These are phyloP conservation scores for Cephus spinipes DNA, from an alignment of 2,888 invertebrate species.

Conservation along the genomic window DNA sequence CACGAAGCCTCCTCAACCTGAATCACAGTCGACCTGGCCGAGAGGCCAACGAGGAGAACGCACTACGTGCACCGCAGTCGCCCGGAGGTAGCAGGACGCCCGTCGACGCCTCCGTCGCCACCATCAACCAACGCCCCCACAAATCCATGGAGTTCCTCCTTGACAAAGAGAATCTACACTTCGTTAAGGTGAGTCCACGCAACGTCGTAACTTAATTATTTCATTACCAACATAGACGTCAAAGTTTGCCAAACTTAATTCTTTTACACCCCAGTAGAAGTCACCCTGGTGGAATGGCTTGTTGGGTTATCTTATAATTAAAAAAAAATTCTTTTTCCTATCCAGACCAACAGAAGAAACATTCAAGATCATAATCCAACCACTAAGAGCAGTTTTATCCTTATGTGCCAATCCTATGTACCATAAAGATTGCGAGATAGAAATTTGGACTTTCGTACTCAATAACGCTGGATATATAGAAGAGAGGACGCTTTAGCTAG, in stretches of 20 bases:
- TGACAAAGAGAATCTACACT: slow-evolving; percentile 91
- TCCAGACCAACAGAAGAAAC: no score
- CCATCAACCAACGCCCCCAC: slow-evolving; percentile 71
- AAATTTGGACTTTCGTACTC: no score
- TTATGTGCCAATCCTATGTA: no score
- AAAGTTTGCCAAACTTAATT: neutral
- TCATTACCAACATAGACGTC: neutral
- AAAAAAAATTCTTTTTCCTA: no score
- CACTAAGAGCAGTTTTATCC: no score
- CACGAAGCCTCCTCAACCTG: slow-evolving; percentile 77
- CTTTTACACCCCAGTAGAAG: neutral
- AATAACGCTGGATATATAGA: no score
- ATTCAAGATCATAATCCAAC: no score
- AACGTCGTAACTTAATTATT: no score
- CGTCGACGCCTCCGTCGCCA: slow-evolving; percentile 63
- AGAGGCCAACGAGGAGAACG: slow-evolving; percentile 57
- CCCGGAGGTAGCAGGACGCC: slow-evolving; percentile 68
- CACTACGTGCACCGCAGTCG: slow-evolving; percentile 50
- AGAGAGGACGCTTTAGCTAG: no score
- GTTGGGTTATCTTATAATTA: neutral
- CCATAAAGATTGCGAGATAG: no score
- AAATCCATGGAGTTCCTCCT: slow-evolving; percentile 96
- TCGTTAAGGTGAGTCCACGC: slow-evolving; percentile 80
- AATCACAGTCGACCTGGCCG: slow-evolving; percentile 63
- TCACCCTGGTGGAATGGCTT: neutral